These are phyloP conservation scores for Cyclura pinguis DNA, from an alignment of 2,797 vertebrate species.

Conservation along the genomic window DNA sequence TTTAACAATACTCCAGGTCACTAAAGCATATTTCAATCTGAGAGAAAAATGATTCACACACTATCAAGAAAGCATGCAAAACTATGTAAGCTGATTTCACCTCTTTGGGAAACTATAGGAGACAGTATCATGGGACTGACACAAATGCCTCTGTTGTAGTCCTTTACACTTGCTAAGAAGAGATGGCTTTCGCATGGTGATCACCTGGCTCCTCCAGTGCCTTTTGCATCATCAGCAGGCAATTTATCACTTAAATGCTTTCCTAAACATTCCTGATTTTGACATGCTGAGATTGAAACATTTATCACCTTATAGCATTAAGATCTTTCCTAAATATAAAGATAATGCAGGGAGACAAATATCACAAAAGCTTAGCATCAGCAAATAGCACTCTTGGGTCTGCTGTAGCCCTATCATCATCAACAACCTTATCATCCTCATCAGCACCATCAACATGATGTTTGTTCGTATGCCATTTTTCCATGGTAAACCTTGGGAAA, in stretches of 20 bases:
- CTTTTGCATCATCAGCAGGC: background rate
- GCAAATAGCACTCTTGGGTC: no score
- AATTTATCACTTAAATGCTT: background rate
- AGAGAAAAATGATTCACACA: background rate
- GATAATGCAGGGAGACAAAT: background rate
- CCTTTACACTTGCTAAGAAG: background rate
- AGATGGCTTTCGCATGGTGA: background rate
- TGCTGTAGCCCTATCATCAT: no score
- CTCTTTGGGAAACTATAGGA: background rate
- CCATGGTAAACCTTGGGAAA: background rate
- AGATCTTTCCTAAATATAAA: background rate
- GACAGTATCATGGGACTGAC: background rate
- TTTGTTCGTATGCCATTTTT: background rate
- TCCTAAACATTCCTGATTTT: background rate
- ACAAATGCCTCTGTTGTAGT: background rate
- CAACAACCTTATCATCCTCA: background rate
- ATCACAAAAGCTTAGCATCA: no score
- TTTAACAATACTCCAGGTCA: background rate
- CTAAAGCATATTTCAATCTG: background rate
- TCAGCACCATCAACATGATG: background rate
- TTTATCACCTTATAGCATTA: background rate
- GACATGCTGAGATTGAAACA: background rate
- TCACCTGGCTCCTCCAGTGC: background rate
- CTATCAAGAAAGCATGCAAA: background rate
- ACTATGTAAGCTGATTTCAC: background rate